A percentile compares a stretch with the other conserved stretches of the same genome.
phyloP scores from a whole-genome alignment of 2,888 invertebrate species.

The Microchrysa polita region DNA sequence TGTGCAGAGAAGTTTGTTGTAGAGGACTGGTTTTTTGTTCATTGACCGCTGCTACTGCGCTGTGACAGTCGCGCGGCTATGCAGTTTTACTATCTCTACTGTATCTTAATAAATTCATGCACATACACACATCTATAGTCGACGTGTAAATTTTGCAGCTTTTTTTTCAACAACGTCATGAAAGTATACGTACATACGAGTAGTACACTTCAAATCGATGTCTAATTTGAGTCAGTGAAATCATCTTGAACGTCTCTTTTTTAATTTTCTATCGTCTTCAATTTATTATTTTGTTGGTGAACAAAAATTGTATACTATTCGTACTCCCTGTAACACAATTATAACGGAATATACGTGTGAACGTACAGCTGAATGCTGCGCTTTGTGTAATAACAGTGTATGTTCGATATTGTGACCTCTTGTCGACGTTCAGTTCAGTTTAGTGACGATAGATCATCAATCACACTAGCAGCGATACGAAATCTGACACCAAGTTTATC shows the following conservation, averaged over 20 bases:
- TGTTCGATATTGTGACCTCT: neutral
- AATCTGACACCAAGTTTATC: neutral
- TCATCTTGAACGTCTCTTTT: constrained; percentile 24
- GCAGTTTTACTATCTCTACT: neutral
- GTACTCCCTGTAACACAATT: no score
- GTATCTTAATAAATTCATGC: neutral
- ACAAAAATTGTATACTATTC: neutral
- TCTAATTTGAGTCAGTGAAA: constrained; percentile 17
- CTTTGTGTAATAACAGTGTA: neutral
- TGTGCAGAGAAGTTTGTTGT: constrained; percentile 10
- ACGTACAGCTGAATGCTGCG: neutral
- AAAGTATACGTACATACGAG: no score
- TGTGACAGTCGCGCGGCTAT: neutral
- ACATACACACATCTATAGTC: neutral
- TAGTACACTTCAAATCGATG: neutral
- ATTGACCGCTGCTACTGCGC: constrained; percentile 7
- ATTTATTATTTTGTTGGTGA: neutral
- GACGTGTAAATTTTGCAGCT: no score
- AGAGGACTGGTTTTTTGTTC: constrained; percentile 35
- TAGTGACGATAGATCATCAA: no score
- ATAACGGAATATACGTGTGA: no score
- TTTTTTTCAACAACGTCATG: no score
- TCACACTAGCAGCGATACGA: neutral
- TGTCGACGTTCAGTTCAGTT: neutral
- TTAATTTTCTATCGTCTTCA: neutral